Percentiles rank a stretch among this genome's conserved stretches.
phyloP scores from a whole-genome alignment of 2,888 invertebrate species.

The Acanthoscelides obtectus region DNA sequence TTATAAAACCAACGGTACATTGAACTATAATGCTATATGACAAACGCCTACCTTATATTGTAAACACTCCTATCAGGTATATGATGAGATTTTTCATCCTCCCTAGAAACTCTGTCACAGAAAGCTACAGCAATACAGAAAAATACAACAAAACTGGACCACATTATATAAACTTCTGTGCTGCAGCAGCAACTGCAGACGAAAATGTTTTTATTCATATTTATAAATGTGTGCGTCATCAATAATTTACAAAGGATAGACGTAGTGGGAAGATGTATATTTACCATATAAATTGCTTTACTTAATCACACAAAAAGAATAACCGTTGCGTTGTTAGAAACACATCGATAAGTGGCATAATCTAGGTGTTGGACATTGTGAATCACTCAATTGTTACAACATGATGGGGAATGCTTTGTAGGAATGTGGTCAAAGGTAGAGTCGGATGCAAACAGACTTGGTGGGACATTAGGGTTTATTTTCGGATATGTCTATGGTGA shows the following conservation, averaged over 20 bases:
- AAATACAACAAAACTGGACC: not conserved
- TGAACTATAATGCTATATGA: too few species aligned
- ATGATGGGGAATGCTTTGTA: not conserved
- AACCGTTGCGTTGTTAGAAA: not conserved
- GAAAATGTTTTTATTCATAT: not conserved
- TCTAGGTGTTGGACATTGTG: not conserved
- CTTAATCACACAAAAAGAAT: not conserved
- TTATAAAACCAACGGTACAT: too few species aligned
- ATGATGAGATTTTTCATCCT: not conserved
- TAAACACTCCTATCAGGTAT: not conserved
- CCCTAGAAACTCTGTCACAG: not conserved
- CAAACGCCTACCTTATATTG: not conserved
- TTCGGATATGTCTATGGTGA: too few species aligned
- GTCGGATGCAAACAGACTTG: too few species aligned
- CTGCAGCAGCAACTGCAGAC: not conserved
- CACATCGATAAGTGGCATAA: not conserved
- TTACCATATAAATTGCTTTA: not conserved
- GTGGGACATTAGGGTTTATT: too few species aligned
- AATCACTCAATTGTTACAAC: not conserved
- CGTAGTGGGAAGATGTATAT: not conserved
- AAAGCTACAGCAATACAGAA: not conserved
- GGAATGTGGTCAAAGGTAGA: too few species aligned
- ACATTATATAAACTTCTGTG: not conserved
- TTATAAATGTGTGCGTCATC: not conserved
- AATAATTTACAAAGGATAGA: not conserved